Base-by-base conservation (phyloP, 1,140 invertebrate genomes). In the Physella acuta region DNA sequence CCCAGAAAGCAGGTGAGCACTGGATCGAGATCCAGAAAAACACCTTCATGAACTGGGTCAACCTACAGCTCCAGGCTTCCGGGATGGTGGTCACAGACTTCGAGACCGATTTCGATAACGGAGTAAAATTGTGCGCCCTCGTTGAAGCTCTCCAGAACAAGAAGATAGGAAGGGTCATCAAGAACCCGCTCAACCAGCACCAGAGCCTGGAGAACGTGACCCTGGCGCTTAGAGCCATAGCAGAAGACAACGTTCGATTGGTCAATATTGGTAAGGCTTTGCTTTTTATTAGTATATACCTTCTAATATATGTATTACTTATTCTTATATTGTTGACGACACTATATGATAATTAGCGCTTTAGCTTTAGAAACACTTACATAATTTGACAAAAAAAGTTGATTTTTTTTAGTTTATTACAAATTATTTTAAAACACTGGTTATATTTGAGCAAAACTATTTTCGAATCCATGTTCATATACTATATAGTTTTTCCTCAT, bases 251-350 rank as follows among this genome's bases (percentile, higher is more conserved):
- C 55, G 93, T 99, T 31, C 97, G 97, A 85, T 89, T 98, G 55
- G 95, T 98, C 71, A 99, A 98, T 86, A 99, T 99, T 79, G 96
- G 96, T 96, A 85, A 90, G 88, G n/a, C n/a, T n/a, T n/a, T n/a
- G n/a, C n/a, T n/a, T n/a, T n/a, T n/a, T n/a, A n/a, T n/a, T n/a
- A n/a, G n/a, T n/a, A n/a, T n/a, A n/a, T n/a, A n/a, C n/a, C n/a
- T n/a, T n/a, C n/a, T n/a, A n/a, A n/a, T n/a, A n/a, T n/a, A n/a
- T n/a, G n/a, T n/a, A n/a, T n/a, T n/a, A n/a, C n/a, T n/a, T 5
- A 8, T 55, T 24, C n/a, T n/a, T n/a, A n/a, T n/a, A n/a, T n/a
- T n/a, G n/a, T n/a, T n/a, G n/a, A n/a, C n/a, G n/a, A n/a, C n/a
- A n/a, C n/a, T n/a, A n/a, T n/a, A n/a, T n/a, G n/a, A n/a, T n/a